Evolutionary conservation across 2,113 vertebrate genomes (phyloP).

Genomic region (Hippocampus mohnikei): DNA sequence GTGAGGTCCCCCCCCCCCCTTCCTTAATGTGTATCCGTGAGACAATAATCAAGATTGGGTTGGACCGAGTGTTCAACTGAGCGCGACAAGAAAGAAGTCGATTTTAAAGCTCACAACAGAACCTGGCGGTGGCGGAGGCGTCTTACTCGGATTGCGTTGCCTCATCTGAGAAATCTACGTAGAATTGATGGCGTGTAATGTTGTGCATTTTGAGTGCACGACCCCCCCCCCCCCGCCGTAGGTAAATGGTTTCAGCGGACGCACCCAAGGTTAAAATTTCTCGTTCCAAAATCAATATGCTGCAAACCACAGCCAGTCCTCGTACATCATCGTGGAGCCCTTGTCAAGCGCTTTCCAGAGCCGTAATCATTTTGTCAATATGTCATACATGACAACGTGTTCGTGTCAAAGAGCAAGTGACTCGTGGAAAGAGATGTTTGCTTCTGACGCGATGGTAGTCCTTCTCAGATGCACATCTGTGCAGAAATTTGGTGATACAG

Average conservation of each 20-base stretch:
- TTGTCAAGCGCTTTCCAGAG: too few relatives aligned
- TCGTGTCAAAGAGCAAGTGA: too few relatives aligned
- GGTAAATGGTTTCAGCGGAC: neutral
- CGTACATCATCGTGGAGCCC: too few relatives aligned
- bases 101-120: neutral
- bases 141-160: neutral
- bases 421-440: too few relatives aligned
- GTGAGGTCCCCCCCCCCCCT: constrained; percentile 28
- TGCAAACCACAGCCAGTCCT: too few relatives aligned
- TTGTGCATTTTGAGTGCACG: neutral
- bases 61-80: constrained; percentile 43
- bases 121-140: too few relatives aligned
- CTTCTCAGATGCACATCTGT: too few relatives aligned
- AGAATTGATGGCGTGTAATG: neutral
- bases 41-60: constrained; percentile 23
- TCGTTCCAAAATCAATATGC: neutral
- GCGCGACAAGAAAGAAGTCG: constrained; percentile 22
- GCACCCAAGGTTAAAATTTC: neutral
- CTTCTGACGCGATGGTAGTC: too few relatives aligned
- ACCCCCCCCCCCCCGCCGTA: neutral
- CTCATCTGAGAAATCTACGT: neutral
- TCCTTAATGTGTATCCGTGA: constrained; percentile 43
- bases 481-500: neutral
- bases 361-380: too few relatives aligned
- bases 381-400: too few relatives aligned